A percentile compares a stretch with the other conserved stretches of the same genome.
Conservation (phyloP, 2,113 vertebrate genomes). For the Paracanthobrama guichenoti region DNA sequence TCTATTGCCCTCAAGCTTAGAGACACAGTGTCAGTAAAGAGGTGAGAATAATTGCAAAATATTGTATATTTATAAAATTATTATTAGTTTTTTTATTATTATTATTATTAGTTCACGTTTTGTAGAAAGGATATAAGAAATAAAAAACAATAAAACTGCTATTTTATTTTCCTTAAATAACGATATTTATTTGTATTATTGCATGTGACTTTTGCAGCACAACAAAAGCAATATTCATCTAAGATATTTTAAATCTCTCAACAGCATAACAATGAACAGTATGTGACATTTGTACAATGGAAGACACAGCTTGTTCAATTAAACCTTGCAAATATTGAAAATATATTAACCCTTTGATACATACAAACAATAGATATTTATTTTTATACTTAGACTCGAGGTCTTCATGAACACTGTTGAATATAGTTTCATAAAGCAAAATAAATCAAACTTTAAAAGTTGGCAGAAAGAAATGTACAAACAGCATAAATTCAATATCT, state of each 20-base stretch:
- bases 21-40: not conserved
- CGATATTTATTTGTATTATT: constrained; percentile 76
- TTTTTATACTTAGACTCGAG: constrained; percentile 60
- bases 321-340: constrained; percentile 77
- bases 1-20: constrained; percentile 40
- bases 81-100: not conserved
- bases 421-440: constrained; percentile 73
- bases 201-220: constrained; percentile 84
- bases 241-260: constrained; percentile 72
- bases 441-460: constrained; percentile 63
- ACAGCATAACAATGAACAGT: constrained; percentile 75
- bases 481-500: constrained; percentile 80
- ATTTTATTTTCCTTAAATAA: constrained; percentile 83
- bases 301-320: constrained; percentile 80
- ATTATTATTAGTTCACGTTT: not conserved
- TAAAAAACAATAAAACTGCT: constrained; percentile 33
- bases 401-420: constrained; percentile 74
- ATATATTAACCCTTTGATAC: constrained; percentile 70
- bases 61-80: constrained; percentile 19
- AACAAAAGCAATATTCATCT: constrained; percentile 79
- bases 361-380: constrained; percentile 56
- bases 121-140: not conserved
- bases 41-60: constrained; percentile 16
- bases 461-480: constrained; percentile 84
- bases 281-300: constrained; percentile 80